phyloP scores from a whole-genome alignment of 92 coral and sea anemone genomes.

The Diadumene lineata region DNA sequence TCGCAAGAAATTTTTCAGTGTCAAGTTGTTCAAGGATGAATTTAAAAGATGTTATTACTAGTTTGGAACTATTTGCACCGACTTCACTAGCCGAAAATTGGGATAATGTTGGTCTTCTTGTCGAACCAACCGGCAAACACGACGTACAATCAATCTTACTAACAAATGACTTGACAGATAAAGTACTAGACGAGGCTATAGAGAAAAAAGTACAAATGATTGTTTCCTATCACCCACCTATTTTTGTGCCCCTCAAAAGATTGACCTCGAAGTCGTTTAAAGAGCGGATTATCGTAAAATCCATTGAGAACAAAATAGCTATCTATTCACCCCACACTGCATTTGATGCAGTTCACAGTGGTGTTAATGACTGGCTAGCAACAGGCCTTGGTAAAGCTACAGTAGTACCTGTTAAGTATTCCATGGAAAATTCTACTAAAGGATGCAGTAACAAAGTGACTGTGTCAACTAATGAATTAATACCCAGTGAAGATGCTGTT shows the following conservation, averaged over 20 bases:
- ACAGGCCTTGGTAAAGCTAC: conserved; percentile 76
- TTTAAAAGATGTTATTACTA: conserved; percentile 65
- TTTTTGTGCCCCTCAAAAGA: conserved; percentile 84
- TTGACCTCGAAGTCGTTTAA: conserved; percentile 74
- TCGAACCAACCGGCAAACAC: conserved; percentile 83
- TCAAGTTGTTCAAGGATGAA: conserved; percentile 53
- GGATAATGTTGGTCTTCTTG: conserved; percentile 98
- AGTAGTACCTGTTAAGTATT: conserved; percentile 54
- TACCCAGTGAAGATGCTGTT: conserved; percentile 19
- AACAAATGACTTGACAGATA: conserved; percentile 92
- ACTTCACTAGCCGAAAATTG: conserved; percentile 84
- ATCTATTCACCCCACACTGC: conserved; percentile 97
- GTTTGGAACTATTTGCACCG: conserved; percentile 80
- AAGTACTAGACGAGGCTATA: conserved; percentile 85
- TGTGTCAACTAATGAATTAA: conserved; percentile 10
- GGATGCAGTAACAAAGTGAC: conserved; percentile 23
- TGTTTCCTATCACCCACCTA: conserved; percentile 95
- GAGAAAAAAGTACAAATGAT: conserved; percentile 70
- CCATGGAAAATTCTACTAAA: conserved; percentile 31
- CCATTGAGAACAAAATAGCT: conserved; percentile 85
- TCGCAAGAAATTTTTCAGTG: conserved; percentile 1
- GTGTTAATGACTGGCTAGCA: conserved; percentile 99
- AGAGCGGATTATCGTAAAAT: conserved; percentile 83
- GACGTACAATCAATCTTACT: conserved; percentile 74
- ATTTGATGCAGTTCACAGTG: conserved; percentile 93